A percentile compares a stretch with the other conserved stretches of the same genome.
These are phyloP conservation scores for Takifugu bimaculatus DNA, from an alignment of 2,113 vertebrate species.

Conservation along the genomic window DNA sequence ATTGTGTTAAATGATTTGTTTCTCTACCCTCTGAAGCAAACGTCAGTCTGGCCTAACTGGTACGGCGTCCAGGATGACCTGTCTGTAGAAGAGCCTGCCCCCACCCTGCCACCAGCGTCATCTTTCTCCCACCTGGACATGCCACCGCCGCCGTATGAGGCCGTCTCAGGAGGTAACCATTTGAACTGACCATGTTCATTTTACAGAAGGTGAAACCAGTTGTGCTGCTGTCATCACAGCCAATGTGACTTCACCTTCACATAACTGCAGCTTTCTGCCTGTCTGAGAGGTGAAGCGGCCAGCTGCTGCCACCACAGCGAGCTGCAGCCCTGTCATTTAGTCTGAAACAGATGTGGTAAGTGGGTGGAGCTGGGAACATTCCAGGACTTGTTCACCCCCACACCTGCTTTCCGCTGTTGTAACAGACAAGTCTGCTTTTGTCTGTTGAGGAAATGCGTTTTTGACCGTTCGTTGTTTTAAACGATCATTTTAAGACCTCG, in stretches of 20 bases:
- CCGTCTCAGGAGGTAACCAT: slow-evolving; percentile 73
- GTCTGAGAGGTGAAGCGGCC: too few relatives aligned
- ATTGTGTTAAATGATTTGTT: background rate
- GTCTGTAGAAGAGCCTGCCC: slow-evolving; percentile 76
- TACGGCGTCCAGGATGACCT: slow-evolving; percentile 79
- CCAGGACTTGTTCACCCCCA: slow-evolving; percentile 7
- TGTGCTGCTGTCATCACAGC: background rate
- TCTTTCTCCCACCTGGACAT: slow-evolving; percentile 79
- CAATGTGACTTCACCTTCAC: background rate
- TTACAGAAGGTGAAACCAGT: background rate
- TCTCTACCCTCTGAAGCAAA: slow-evolving; percentile 59
- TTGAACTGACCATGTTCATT: too few relatives aligned
- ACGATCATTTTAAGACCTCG: too few relatives aligned
- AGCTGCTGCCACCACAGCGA: too few relatives aligned
- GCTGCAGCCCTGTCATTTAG: background rate
- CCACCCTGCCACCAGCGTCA: slow-evolving; percentile 72
- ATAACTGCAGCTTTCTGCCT: background rate
- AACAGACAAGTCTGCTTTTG: background rate
- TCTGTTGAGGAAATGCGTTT: background rate
- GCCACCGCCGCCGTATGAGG: slow-evolving; percentile 82
- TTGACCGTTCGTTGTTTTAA: background rate
- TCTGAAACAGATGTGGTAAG: slow-evolving; percentile 41
- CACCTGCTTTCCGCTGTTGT: background rate
- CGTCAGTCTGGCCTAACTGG: slow-evolving; percentile 80
- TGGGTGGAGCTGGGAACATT: slow-evolving; percentile 18